These are phyloP conservation scores for Aethina tumida DNA, from an alignment of 1,140 invertebrate species.

Conservation along the genomic window DNA sequence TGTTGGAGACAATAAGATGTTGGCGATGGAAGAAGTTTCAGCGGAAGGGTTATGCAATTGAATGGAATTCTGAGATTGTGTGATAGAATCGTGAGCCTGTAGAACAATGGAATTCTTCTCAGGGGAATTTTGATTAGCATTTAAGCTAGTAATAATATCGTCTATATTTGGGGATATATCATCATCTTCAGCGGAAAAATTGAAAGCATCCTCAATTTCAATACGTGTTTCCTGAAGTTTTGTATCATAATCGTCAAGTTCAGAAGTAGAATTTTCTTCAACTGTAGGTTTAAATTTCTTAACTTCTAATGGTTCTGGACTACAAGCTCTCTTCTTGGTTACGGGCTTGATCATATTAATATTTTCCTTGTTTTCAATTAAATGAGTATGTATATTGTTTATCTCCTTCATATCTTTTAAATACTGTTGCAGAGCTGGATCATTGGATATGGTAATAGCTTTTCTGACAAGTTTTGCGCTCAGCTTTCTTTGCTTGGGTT, in stretches of 20 bases:
- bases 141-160: not conserved
- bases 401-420: slow-evolving; percentile 24
- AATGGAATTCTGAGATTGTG: slow-evolving; percentile 21
- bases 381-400: slow-evolving; percentile 11
- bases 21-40: slow-evolving; percentile 2
- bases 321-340: slow-evolving; percentile 1
- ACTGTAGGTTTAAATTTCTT: not conserved
- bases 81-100: slow-evolving; percentile 18
- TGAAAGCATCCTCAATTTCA: slow-evolving; percentile 13
- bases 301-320: not conserved
- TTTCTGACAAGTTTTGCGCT: slow-evolving; percentile 19
- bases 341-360: not conserved
- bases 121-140: not conserved
- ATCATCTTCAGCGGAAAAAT: slow-evolving; percentile 9
- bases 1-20: slow-evolving; percentile 37
- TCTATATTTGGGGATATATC: not conserved
- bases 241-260: not conserved
- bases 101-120: slow-evolving; percentile 8
- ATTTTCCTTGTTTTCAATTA: slow-evolving; percentile 11
- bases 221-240: slow-evolving; percentile 1
- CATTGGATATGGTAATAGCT: slow-evolving; percentile 24
- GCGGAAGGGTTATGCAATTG: slow-evolving; percentile 11
- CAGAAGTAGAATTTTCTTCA: not conserved
- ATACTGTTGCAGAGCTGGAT: slow-evolving; percentile 30
- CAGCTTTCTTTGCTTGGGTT: slow-evolving; percentile 39